These are phyloP conservation scores for Philereme transversata DNA, from an alignment of 2,888 invertebrate genomes.

Conservation along the genomic window DNA sequence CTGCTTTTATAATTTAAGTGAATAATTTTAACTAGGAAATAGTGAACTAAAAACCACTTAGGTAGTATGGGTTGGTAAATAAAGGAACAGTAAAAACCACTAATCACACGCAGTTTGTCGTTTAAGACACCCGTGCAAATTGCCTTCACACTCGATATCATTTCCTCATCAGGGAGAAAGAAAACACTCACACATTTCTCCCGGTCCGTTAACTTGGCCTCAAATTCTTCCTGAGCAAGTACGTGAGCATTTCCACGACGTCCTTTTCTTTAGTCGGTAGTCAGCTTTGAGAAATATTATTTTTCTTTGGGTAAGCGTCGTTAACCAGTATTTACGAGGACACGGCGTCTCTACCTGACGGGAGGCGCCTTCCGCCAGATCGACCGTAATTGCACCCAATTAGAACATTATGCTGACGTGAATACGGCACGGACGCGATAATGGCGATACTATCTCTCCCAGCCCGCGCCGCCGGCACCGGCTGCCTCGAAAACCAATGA, in stretches of 20 bases:
- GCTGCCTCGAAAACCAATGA: conserved; percentile 58
- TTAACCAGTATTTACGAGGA: conserved; percentile 82
- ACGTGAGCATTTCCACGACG: conserved; percentile 70
- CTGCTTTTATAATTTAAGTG: too few relatives aligned
- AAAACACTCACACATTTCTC: conserved; percentile 62
- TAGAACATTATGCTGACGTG: conserved; percentile 83
- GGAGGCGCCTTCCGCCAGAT: conserved; percentile 72
- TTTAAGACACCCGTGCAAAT: conserved; percentile 49
- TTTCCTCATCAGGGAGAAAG: conserved; percentile 58
- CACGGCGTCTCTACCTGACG: conserved; percentile 77
- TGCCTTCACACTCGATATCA: conserved; percentile 56
- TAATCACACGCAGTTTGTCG: conserved; percentile 41
- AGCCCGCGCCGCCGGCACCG: conserved; percentile 43
- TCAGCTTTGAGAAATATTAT: conserved; percentile 78
- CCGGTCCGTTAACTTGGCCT: conserved; percentile 66
- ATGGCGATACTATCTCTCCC: conserved; percentile 78
- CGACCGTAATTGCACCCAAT: conserved; percentile 81
- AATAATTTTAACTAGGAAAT: background rate
- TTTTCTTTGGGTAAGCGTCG: conserved; percentile 74
- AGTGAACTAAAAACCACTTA: background rate
- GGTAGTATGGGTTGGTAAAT: background rate
- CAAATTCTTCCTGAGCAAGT: conserved; percentile 67
- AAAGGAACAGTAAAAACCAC: conserved; percentile 34
- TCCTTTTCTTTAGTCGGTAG: conserved; percentile 66
- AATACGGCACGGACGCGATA: conserved; percentile 79